A percentile compares a stretch with the other conserved stretches of the same genome.
Conservation (phyloP, 1,140 invertebrate genomes). For the Campodea augens region DNA sequence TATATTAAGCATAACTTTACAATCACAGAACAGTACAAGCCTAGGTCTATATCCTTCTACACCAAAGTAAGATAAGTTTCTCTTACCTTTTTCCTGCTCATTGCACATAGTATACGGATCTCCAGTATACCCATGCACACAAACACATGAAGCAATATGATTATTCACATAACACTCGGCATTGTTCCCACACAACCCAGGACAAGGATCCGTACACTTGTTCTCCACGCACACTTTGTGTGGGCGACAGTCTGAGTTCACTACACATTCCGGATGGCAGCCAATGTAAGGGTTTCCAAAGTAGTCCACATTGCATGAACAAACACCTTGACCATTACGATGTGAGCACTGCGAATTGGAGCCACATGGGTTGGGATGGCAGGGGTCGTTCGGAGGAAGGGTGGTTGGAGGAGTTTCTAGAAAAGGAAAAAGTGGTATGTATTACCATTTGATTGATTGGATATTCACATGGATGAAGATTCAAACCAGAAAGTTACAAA, state of each 20-base stretch:
- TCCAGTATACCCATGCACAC: constrained; percentile 41
- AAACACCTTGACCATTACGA: constrained; percentile 42
- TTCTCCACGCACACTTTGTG: constrained; percentile 50
- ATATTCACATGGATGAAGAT: neutral
- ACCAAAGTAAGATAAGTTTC: neutral
- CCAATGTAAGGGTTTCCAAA: constrained; percentile 47
- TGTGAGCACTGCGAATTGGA: constrained; percentile 48
- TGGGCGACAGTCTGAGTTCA: constrained; percentile 59
- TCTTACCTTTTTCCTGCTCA: neutral
- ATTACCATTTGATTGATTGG: neutral
- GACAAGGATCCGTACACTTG: constrained; percentile 53
- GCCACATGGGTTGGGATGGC: constrained; percentile 58
- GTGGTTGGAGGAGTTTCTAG: neutral
- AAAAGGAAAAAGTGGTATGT: neutral
- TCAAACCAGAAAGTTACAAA: neutral
- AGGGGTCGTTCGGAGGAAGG: constrained; percentile 41
- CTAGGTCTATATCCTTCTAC: neutral
- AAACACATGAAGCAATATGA: constrained; percentile 50
- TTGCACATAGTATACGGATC: constrained; percentile 63
- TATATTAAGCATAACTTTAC: neutral
- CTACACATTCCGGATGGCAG: constrained; percentile 63
- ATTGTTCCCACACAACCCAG: constrained; percentile 49
- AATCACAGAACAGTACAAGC: neutral
- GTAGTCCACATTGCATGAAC: constrained; percentile 50
- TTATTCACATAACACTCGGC: constrained; percentile 58